phyloP scores from a whole-genome alignment of 2,888 invertebrate species.

The Cerceris ruficornis region DNA sequence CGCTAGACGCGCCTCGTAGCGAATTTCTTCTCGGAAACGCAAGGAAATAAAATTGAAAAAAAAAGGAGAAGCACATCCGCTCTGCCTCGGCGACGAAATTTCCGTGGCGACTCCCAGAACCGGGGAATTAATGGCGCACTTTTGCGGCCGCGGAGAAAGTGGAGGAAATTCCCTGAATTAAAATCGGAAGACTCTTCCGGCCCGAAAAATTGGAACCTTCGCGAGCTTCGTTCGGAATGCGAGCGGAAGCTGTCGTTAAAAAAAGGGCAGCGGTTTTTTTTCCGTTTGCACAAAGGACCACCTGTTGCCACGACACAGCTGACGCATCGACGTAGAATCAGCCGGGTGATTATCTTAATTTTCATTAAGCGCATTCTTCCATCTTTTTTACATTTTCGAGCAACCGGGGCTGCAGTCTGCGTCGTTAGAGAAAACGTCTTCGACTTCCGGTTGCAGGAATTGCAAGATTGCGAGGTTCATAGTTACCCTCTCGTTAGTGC shows the following conservation, averaged over 20 bases:
- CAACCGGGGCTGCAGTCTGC: too few species aligned
- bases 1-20: background rate
- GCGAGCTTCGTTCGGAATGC: background rate
- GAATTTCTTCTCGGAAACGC: background rate
- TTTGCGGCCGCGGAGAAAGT: background rate
- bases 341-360: conserved; percentile 42
- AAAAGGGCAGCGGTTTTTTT: conserved; percentile 17
- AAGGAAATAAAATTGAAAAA: background rate
- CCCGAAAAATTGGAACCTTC: conserved; percentile 9
- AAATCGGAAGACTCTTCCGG: background rate
- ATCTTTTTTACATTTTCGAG: background rate
- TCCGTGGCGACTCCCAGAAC: background rate
- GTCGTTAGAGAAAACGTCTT: too few species aligned
- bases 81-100: background rate
- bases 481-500: too few species aligned
- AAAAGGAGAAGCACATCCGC: background rate
- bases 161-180: background rate
- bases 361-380: conserved; percentile 25
- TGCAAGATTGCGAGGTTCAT: too few species aligned
- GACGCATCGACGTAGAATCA: conserved; percentile 49
- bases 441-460: too few species aligned
- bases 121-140: background rate
- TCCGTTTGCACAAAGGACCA: conserved; percentile 55
- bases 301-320: conserved; percentile 63
- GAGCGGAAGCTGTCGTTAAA: conserved; percentile 23